phyloP scores from a whole-genome alignment of 2,113 vertebrate species.

The Macrotis lagotis region DNA sequence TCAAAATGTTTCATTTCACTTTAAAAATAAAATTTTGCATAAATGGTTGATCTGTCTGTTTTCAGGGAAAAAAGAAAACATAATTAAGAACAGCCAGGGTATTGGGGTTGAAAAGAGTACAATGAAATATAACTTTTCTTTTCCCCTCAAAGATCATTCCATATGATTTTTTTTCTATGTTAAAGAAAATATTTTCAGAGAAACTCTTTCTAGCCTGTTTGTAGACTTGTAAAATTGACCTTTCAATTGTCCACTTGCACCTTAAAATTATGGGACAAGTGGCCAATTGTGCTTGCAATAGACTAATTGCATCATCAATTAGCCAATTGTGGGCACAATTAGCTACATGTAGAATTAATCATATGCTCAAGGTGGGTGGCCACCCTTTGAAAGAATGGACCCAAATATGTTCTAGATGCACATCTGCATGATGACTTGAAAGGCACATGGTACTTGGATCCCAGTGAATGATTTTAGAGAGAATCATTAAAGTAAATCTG shows the following conservation, averaged over 20 bases:
- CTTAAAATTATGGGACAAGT: conserved; percentile 80
- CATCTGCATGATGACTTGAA: conserved; percentile 70
- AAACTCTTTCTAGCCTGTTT: background rate
- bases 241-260: conserved; percentile 76
- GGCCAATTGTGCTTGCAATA: conserved; percentile 79
- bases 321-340: conserved; percentile 77
- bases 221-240: conserved; percentile 72
- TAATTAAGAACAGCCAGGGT: background rate
- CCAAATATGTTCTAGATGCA: conserved; percentile 67
- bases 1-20: conserved; percentile 3
- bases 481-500: conserved; percentile 57
- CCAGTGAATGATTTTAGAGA: conserved; percentile 50
- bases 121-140: background rate
- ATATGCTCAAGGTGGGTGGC: conserved; percentile 61
- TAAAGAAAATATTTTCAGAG: conserved; percentile 9
- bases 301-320: conserved; percentile 78
- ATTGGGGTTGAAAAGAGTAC: background rate
- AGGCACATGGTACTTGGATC: conserved; percentile 18
- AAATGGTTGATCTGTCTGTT: background rate
- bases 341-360: conserved; percentile 74
- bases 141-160: background rate
- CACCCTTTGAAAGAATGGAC: conserved; percentile 66
- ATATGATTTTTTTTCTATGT: background rate
- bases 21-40: background rate
- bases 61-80: background rate